Base-by-base conservation (phyloP, 30 jellyfish, hydroid and myxozoan genomes). In the Aurelia aurita complex sp. Pacific region DNA sequence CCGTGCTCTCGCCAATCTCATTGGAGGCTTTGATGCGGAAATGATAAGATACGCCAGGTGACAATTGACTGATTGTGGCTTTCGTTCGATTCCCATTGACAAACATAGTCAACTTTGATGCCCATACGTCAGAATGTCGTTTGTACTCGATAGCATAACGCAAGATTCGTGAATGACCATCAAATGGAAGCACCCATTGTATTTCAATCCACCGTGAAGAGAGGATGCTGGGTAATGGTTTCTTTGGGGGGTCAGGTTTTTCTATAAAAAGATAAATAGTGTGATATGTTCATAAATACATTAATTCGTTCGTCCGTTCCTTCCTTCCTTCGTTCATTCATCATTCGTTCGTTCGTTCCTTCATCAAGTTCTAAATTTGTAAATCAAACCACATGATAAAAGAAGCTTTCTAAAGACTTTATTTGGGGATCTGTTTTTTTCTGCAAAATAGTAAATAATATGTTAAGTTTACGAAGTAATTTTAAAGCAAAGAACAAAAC, bases 241-340 rank as follows among this genome's bases (percentile, higher is more conserved):
- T 85, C 79, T 15, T 53, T 10, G 93, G 91, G 35, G 86, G 98
- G 78, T 88, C 97, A n/a, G 97, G 97, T 72, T 60, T 54, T 51
- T 88, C 97, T 88, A 76, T 0, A 73, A 71, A 70, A 51, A 19
- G 2, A 15, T 10, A 65, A 43, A 5, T 46, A 46, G 12, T 6
- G 15, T 46, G 12, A 38, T 38, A 38, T 38, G 5, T 38, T 9
- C 57, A 4, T 46, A 4, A 5, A 43, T 43, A 43, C 1, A 46
- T 40, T 40, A 1, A 40, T 40, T 0, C 52, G 0, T 40, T 40
- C 52, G 52, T 40, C 0, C 29, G 29, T 23, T 23, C 29, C 29
- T 23, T 23, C 29, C 29, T 23, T 23, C 29, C 29, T 23, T 23
- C 29, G 29, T 23, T 23, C 29, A 23, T 23, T 23, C 29, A 23